Evolutionary conservation across 2,888 invertebrate genomes (phyloP), one percentile per base, ranked within the genome.

Genomic region (Eudasyphora cyanicolor): DNA sequence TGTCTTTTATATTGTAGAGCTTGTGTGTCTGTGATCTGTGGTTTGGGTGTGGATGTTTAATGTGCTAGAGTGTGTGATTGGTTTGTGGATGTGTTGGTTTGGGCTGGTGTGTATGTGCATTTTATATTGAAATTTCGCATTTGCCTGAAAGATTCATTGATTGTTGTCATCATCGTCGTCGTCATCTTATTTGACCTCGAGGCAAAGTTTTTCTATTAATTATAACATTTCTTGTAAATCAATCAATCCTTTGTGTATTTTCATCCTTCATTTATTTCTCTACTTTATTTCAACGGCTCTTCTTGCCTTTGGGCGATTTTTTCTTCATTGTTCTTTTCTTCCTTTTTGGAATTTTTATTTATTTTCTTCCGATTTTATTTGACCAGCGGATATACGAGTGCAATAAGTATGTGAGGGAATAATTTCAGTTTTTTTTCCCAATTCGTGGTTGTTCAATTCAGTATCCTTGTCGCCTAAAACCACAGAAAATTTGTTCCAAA

Each of bases 201-300:
- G 38, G n/a, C n/a, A 64, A 67, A 67, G 42, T 67, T 67, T 67
- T 67, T 10, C 67, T 67, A 67, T 67, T 67, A 67, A 67, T 67
- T 67, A 42, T 21, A 67, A 67, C 21, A 67, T 38, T 24, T 42
- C 67, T 24, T 67, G 67, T 29, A 67, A 67, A 67, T 67, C 67
- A 67, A 67, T 67, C 64, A 64, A 64, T 27, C 67, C 24, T 51
- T 21, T 21, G 14, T 24, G 14, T 57, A 24, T 57, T 57, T 24
- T 45, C n/a, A 2, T 45, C n/a, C 3, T 4, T 45, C 3, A n/a
- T n/a, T n/a, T n/a, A n/a, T n/a, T n/a, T n/a, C n/a, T n/a, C n/a
- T n/a, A n/a, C n/a, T n/a, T n/a, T 45, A n/a, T 45, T 38, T 2
- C 38, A 8, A 5, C 10, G 19, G 21, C 21, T 3, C 8, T 51